These are phyloP conservation scores for Peromyscus nudipes DNA, from an alignment of 2,797 vertebrate species.

Conservation along the genomic window DNA sequence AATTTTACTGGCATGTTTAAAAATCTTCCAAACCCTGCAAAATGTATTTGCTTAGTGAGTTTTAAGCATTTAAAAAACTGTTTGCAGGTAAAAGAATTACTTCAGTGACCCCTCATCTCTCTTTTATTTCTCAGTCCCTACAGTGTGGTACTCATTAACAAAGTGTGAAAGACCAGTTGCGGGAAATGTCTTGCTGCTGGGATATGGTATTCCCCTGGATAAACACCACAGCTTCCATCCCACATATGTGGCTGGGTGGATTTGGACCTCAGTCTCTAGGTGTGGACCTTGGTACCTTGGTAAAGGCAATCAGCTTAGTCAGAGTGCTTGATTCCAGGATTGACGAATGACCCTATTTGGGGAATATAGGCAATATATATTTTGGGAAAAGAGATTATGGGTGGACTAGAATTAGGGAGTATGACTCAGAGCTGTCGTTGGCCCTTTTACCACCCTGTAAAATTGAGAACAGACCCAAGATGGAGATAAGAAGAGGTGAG, in stretches of 20 bases:
- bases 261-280: neutral
- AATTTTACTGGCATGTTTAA: slow-evolving; percentile 57
- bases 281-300: neutral
- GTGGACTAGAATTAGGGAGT: neutral
- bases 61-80: slow-evolving; percentile 26
- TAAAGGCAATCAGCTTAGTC: neutral
- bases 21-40: neutral
- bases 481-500: neutral
- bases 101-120: neutral
- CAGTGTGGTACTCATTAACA: neutral
- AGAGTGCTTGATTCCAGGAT: neutral
- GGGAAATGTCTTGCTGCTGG: neutral
- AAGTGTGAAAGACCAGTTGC: neutral
- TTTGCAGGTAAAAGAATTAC: neutral
- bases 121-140: neutral
- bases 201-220: neutral
- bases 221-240: neutral
- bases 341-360: neutral
- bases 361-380: neutral
- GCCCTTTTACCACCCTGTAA: neutral
- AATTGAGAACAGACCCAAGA: neutral
- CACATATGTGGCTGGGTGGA: neutral
- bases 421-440: neutral
- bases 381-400: neutral
- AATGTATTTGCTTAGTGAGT: slow-evolving; percentile 55